Evolutionary conservation across 1,140 invertebrate genomes (phyloP), one percentile per base, ranked within the genome.

Genomic region (Lucilia sericata): DNA sequence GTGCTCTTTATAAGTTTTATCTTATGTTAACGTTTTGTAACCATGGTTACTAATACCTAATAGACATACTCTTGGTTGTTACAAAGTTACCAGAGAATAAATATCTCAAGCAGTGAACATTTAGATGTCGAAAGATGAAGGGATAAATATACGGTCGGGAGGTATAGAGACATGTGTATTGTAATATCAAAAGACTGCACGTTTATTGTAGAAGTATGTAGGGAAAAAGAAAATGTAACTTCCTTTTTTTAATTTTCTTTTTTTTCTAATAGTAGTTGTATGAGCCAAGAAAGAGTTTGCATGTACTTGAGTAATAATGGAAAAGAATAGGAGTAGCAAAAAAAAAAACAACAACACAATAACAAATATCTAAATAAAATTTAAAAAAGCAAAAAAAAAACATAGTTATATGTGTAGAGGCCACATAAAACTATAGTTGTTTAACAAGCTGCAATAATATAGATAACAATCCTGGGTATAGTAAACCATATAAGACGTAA

Each of bases 381-480:
- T 65, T n/a, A 70, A 70, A 70, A 25, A 70, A 25, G 21, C 7
- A n/a, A 10, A 10, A 70, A 70, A 1, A 10, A 70, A 70, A 70
- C 65, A 70, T 25, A 25, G 21, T 7, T 70, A n/a, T 70, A 21
- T 70, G 65, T 70, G 65, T 70, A 70, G 65, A n/a, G 65, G n/a
- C 65, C 19, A 70, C 65, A 70, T 70, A 70, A n/a, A 70, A 70
- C 65, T 21, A 70, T 70, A 21, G 17, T 60, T 60, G 55, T 60
- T 70, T 21, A 21, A 70, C 65, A 70, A 70, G 65, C 65, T 70
- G 65, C 65, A 70, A 70, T 70, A 70, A 70, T 70, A 70, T 70
- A 25, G 65, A 70, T 70, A 70, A 19, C n/a, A 70, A 70, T 70
- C 65, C 5, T 10, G 65, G 65, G 65, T 70, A 70, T 70, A 21